Evolutionary conservation across 2,888 invertebrate species (phyloP).

Genomic region (Metellina segmentata): DNA sequence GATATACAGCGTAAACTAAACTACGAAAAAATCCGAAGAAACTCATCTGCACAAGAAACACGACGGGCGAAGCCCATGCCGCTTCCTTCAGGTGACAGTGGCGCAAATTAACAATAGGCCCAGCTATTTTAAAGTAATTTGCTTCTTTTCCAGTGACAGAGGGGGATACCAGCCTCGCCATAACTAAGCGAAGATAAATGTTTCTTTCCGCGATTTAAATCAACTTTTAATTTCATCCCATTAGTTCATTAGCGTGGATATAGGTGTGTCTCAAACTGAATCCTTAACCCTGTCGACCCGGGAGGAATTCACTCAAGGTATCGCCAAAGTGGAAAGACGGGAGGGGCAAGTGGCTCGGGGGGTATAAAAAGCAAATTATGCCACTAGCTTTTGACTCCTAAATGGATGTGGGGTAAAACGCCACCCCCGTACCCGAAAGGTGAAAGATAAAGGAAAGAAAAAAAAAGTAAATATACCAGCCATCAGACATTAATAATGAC

Average conservation of each 20-base stretch:
- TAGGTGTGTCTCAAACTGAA: slow-evolving; percentile 72
- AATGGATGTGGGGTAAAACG: slow-evolving; percentile 62
- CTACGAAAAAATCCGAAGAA: not conserved
- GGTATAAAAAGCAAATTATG: slow-evolving; percentile 68
- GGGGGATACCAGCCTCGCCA: slow-evolving; percentile 29
- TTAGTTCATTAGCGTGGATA: slow-evolving; percentile 76
- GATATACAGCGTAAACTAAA: slow-evolving; percentile 7
- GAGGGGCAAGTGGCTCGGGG: slow-evolving; percentile 21
- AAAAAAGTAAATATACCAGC: slow-evolving; percentile 55
- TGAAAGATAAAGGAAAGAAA: not conserved
- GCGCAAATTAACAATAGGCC: slow-evolving; percentile 50
- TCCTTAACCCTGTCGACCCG: slow-evolving; percentile 69
- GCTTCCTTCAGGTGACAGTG: slow-evolving; percentile 1
- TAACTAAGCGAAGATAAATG: slow-evolving; percentile 72
- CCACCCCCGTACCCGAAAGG: slow-evolving; percentile 36
- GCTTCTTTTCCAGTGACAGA: slow-evolving; percentile 31
- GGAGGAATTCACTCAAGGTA: slow-evolving; percentile 61
- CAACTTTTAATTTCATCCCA: slow-evolving; percentile 75
- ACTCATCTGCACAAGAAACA: not conserved
- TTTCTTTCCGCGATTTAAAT: slow-evolving; percentile 74
- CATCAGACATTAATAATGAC: slow-evolving; percentile 71
- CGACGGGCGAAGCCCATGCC: too few species aligned
- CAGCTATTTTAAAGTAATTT: slow-evolving; percentile 67
- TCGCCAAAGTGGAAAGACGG: slow-evolving; percentile 38
- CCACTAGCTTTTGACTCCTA: slow-evolving; percentile 65